Evolutionary conservation across 1,140 invertebrate species (phyloP).

Genomic region (Prorops nasuta): DNA sequence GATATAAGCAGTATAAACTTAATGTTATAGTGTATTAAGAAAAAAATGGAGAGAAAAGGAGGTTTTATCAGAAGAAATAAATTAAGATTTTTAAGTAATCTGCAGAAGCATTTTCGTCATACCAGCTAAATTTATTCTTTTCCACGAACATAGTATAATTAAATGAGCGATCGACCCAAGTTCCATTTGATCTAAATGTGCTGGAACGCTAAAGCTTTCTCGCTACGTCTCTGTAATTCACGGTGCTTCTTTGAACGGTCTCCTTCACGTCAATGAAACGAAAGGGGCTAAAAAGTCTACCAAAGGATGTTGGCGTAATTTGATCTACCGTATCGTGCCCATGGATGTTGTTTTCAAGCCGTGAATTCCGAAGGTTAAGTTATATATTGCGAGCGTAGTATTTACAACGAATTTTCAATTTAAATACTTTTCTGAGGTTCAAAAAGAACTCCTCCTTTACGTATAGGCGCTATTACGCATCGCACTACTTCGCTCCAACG

Average conservation of each 20-base stretch:
- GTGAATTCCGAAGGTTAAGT: too few species aligned
- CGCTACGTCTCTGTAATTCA: slow-evolving; percentile 13
- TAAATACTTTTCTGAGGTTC: too few species aligned
- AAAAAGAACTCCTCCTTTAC: too few species aligned
- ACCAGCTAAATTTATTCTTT: slow-evolving; percentile 18
- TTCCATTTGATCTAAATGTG: slow-evolving; percentile 17
- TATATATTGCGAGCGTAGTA: too few species aligned
- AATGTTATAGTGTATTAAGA: slow-evolving; percentile 5
- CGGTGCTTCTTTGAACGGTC: slow-evolving; percentile 20
- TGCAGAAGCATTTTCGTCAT: too few species aligned
- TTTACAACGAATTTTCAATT: too few species aligned
- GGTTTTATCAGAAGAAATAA: too few species aligned
- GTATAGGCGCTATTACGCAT: too few species aligned
- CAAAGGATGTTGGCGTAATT: slow-evolving; percentile 27
- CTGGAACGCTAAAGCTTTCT: too few species aligned
- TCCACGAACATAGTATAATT: slow-evolving; percentile 26
- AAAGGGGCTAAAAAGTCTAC: slow-evolving; percentile 20
- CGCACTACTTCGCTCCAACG: too few species aligned
- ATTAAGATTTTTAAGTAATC: too few species aligned
- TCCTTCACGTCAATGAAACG: slow-evolving; percentile 27
- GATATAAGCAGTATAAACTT: slow-evolving; percentile 6
- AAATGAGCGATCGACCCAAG: slow-evolving; percentile 15
- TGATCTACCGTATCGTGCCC: not conserved
- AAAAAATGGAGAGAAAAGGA: not conserved
- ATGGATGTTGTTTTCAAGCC: too few species aligned